Percentiles rank a stretch among this genome's conserved stretches.
phyloP scores from a whole-genome alignment of 2,113 vertebrate genomes.

The Panthera tigris region DNA sequence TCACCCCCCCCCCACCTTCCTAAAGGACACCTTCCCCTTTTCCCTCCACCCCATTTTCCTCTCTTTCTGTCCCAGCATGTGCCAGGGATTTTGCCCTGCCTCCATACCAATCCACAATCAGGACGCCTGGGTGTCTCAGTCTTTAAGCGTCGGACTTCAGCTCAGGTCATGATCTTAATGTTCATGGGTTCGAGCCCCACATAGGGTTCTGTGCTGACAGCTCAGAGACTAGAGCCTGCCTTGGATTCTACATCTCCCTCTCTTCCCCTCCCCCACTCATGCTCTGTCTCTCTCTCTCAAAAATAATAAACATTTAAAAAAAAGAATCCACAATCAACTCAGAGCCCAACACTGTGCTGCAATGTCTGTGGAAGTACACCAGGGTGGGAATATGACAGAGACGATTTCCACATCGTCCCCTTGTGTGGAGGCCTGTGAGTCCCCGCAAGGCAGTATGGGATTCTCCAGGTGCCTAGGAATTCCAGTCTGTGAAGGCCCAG shows the following conservation, averaged over 20 bases:
- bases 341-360: neutral
- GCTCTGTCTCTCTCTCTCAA: no score
- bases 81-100: neutral
- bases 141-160: no score
- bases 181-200: no score
- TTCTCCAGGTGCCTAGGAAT: neutral
- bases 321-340: neutral
- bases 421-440: neutral
- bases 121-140: no score
- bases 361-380: neutral
- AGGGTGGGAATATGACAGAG: neutral
- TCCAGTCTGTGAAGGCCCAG: neutral
- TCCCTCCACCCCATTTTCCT: neutral
- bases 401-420: accelerated
- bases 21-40: neutral
- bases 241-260: no score
- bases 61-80: neutral
- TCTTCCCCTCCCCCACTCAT: no score
- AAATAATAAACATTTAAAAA: no score
- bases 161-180: no score
- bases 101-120: neutral
- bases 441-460: neutral
- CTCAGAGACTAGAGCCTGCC: no score
- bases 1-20: neutral
- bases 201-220: no score